Base-by-base conservation (phyloP, 2,113 vertebrate species). In the Smithornis capensis region DNA sequence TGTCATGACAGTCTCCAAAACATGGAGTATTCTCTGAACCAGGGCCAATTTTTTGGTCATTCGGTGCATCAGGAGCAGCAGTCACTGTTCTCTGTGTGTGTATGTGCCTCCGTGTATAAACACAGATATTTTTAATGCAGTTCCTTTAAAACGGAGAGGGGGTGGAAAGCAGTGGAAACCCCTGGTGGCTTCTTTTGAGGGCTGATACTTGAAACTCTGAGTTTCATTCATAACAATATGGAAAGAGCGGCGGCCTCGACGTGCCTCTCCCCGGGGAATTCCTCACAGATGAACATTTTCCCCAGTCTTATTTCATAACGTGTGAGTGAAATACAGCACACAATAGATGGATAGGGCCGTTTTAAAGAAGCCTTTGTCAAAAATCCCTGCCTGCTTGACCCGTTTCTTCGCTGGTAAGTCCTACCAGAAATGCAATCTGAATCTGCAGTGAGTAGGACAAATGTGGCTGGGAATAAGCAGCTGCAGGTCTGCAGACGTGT, bases 311-410 rank as follows among this genome's bases (percentile, higher is more conserved):
- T 88, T 96, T 97, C 62, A 31, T 84, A 92, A 94, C 0, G 96
- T 97, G 95, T 80, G 55, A 90, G 95, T 95, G 98, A 97, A 98
- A 97, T 97, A 89, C 88, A 57, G 90, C 53, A 50, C 90, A 96
- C 82, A 74, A 88, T 45, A 91, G 94, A 87, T 77, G 92, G 91
- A 92, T 82, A 77, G 79, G 95, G 85, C 69, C 71, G 85, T 67
- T 82, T 62, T 87, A 95, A 97, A 94, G 96, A 76, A 89, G 84
- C 44, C 94, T 96, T 96, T 95, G 94, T 97, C 94, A 19, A 14
- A 63, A 92, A 90, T 50, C 40, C 80, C 80, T 33, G 62, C 50
- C 6, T 70, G 78, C 87, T 65, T 55, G 81, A 87, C 91, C 64
- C 12, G 2, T 84, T 77, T 87, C 92, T 69, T 47, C 73, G 21